Conservation (phyloP, 1,140 invertebrate species). For the Brachionus manjavacas region DNA sequence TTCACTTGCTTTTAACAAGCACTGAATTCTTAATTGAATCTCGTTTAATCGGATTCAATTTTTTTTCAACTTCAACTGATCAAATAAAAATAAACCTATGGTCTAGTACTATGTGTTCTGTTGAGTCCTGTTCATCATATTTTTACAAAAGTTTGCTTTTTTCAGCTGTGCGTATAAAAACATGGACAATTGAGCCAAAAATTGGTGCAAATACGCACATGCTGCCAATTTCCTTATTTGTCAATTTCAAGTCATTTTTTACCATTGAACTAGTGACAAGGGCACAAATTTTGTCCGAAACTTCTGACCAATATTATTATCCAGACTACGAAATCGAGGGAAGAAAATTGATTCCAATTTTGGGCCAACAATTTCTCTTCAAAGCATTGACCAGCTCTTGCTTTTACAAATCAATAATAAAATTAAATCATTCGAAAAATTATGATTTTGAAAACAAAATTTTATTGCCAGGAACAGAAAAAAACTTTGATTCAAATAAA, state of each 20-base stretch:
- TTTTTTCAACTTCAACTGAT: neutral
- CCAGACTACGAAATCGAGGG: neutral
- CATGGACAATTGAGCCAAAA: neutral
- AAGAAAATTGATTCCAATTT: neutral
- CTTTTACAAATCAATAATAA: neutral
- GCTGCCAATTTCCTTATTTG: neutral
- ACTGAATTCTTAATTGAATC: neutral
- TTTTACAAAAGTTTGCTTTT: neutral
- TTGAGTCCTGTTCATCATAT: neutral
- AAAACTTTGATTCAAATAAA: neutral
- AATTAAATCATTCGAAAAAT: neutral
- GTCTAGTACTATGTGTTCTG: neutral
- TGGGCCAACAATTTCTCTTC: neutral
- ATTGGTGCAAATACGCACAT: neutral
- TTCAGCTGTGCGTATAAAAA: neutral
- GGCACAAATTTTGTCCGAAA: neutral
- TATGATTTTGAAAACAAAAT: neutral
- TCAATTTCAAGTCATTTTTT: neutral
- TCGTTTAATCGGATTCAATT: neutral
- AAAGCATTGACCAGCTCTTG: neutral
- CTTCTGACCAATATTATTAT: neutral
- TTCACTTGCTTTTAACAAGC: neutral
- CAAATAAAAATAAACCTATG: neutral
- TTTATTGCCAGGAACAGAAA: neutral
- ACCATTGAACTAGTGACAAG: neutral